Base-by-base conservation (phyloP, 23 tunicate species). In the Ascidia mentula region DNA sequence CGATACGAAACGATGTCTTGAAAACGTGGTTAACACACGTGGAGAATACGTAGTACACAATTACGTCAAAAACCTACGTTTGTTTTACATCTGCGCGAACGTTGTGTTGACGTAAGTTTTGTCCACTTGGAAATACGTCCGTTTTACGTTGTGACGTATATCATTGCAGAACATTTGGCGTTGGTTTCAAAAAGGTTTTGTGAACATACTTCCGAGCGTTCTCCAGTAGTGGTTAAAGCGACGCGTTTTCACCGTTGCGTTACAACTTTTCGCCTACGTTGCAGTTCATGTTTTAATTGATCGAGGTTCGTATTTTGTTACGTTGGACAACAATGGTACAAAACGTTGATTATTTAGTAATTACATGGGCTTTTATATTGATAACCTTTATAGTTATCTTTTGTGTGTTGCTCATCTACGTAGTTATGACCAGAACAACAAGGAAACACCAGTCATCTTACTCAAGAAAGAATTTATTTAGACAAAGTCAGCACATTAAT, bases 1-100 rank as follows among this genome's bases (percentile, higher is more conserved):
- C 53, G 53, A 42, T 42, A 42, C 53, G 53, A 42, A 42, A 42
- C 53, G 53, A 42, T 42, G 53, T 42, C 53, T 42, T 42, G 53
- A 42, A 42, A 42, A 42, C 53, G 53, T 42, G 12, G 53, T 42
- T 42, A 42, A 15, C 53, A 42, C 53, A 42, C 53, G 12, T 42
- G 53, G 53, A 42, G 53, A 42, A 42, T 42, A 42, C 53, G 53
- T 42, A 42, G 53, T 42, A 42, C 53, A 42, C 53, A 42, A 42
- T 9, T 42, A 42, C 53, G 53, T 42, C 53, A 42, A 15, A 42
- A 42, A 12, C 53, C 53, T 42, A 42, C 53, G 53, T 42, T 42
- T 42, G 53, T 42, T 42, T 42, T 42, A 42, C 53, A 42, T 42
- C 15, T 42, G 53, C 12, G 53, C 53, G 53, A 42, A 42, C 53